Evolutionary conservation across 2,113 vertebrate species (phyloP).

Genomic region (Crotalus tigris): DNA sequence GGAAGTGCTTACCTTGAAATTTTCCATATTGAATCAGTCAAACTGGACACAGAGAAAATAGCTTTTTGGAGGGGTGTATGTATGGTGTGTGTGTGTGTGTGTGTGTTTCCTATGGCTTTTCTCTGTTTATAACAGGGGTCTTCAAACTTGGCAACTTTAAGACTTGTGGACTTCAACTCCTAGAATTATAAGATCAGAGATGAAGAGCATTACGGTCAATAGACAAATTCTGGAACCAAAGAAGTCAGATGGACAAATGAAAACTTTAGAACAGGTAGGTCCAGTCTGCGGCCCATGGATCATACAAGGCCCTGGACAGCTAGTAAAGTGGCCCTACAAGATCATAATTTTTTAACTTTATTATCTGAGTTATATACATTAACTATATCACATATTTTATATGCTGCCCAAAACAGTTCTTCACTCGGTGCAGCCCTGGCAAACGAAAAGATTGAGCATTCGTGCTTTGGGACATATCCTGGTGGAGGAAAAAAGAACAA

Average conservation of each 20-base stretch:
- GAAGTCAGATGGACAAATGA: too few species aligned
- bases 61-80: background rate
- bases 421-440: background rate
- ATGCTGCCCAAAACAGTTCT: background rate
- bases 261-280: background rate
- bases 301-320: background rate
- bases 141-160: too few species aligned
- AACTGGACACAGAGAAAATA: constrained; percentile 41
- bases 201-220: background rate
- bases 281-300: too few species aligned
- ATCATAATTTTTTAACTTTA: background rate
- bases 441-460: background rate
- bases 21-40: constrained; percentile 54
- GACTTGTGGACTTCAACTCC: too few species aligned
- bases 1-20: constrained; percentile 65
- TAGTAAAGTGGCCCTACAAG: background rate
- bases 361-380: background rate
- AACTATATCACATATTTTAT: background rate
- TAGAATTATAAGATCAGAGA: background rate
- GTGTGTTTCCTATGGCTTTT: background rate
- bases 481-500: background rate
- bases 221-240: background rate
- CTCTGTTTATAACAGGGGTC: background rate
- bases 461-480: too few species aligned
- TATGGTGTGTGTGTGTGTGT: background rate